Base-by-base conservation (phyloP, 2,113 vertebrate genomes). In the Furnarius figulus region DNA sequence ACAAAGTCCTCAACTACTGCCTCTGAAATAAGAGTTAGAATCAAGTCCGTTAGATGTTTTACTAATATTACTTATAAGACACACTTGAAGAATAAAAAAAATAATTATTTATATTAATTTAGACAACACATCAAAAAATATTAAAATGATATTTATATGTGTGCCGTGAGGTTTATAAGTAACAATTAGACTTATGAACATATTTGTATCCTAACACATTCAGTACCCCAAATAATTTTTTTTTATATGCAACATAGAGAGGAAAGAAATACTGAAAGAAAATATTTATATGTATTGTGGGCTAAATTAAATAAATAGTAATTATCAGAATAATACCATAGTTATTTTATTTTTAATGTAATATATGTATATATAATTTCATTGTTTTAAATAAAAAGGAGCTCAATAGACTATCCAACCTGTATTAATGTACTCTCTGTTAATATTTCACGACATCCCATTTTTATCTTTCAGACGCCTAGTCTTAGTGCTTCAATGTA, bases 331-430 rank as follows among this genome's bases (percentile, higher is more conserved):
- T 52, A 40, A 9, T 39, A 7, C 0, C 12, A 68, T 7, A 28
- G 1, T 30, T 68, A 6, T 49, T 68, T 67, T 37, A n/a, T 46
- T 70, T 65, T 68, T 68, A 40, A 35, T 52, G 10, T 33, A 9
- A 28, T 21, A 18, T 39, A 50, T n/a, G 23, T 14, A 7, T 23
- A 44, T 40, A 62, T 24, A 28, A n/a, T 62, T 11, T 47, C 18
- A n/a, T 9, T 66, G 6, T 33, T 86, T 77, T 35, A 24, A 42
- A 24, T 62, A 27, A 89, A 89, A 67, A 59, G 4, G 2, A 40
- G 0, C 3, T 66, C 5, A 3, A 44, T 61, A 58, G 12, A 71
- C 18, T 39, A 55, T 59, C 5, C 8, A 65, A 4, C 1, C 2
- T 7, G 0, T 20, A 55, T 59, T 24, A 18, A 24, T 75, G 83